Evolutionary conservation across 2,888 invertebrate species (phyloP).

Genomic region (Synanthedon vespiformis): DNA sequence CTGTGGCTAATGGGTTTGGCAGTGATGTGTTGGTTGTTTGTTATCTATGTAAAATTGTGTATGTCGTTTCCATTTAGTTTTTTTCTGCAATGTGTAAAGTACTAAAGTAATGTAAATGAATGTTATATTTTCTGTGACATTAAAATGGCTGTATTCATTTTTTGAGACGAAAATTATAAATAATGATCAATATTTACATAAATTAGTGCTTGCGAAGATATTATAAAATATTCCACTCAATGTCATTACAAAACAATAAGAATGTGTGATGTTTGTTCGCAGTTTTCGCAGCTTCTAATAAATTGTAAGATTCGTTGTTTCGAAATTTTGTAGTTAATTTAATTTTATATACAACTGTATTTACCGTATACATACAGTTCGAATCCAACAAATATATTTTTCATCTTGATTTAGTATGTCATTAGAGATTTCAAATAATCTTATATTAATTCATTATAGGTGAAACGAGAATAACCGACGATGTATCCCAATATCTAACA

Average conservation of each 20-base stretch:
- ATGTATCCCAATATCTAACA: slow-evolving; percentile 80
- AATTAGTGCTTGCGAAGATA: slow-evolving; percentile 50
- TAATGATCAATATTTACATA: slow-evolving; percentile 56
- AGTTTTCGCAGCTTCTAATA: slow-evolving; percentile 91
- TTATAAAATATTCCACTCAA: slow-evolving; percentile 52
- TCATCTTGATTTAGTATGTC: too few species aligned
- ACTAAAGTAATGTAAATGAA: slow-evolving; percentile 23
- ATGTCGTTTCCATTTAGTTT: too few species aligned
- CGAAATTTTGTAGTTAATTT: slow-evolving; percentile 32
- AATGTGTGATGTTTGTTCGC: slow-evolving; percentile 94
- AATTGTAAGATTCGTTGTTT: slow-evolving; percentile 70
- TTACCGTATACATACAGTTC: too few species aligned
- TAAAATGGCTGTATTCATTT: slow-evolving; percentile 58
- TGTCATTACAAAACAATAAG: slow-evolving; percentile 65
- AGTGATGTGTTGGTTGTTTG: too few species aligned
- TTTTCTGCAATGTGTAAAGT: slow-evolving; percentile 13
- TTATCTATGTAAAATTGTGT: too few species aligned
- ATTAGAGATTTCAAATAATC: not conserved
- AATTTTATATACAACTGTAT: not conserved
- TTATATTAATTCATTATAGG: slow-evolving; percentile 54
- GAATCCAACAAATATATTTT: too few species aligned
- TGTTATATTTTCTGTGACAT: slow-evolving; percentile 60
- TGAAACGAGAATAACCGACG: slow-evolving; percentile 82
- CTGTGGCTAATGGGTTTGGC: too few species aligned
- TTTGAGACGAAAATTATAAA: slow-evolving; percentile 63